These are phyloP conservation scores for Toxonevra muliebris DNA, from an alignment of 2,888 invertebrate species.

Conservation along the genomic window DNA sequence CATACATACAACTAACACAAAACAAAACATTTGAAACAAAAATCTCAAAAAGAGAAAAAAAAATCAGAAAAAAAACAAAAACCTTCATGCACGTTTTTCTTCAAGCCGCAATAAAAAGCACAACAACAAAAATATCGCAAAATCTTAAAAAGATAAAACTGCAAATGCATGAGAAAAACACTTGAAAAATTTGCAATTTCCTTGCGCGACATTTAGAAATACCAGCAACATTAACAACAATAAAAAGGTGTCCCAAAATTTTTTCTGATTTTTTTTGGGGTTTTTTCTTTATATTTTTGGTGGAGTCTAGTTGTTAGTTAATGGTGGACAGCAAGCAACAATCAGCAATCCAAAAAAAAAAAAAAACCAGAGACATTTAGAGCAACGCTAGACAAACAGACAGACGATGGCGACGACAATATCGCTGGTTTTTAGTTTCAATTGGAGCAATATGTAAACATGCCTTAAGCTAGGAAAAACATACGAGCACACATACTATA, in stretches of 20 bases:
- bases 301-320: not conserved
- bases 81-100: not conserved
- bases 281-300: too few relatives aligned
- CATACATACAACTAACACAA: slow-evolving; percentile 16
- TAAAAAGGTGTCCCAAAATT: slow-evolving; percentile 18
- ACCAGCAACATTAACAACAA: slow-evolving; percentile 27
- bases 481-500: too few relatives aligned
- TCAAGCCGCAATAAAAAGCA: not conserved
- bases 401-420: not conserved
- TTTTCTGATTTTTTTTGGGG: too few relatives aligned
- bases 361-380: slow-evolving; percentile 15
- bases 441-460: slow-evolving; percentile 7
- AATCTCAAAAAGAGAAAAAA: not conserved
- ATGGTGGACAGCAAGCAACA: slow-evolving; percentile 7
- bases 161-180: not conserved
- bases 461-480: too few relatives aligned
- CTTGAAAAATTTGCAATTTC: slow-evolving; percentile 4
- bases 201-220: not conserved
- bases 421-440: not conserved
- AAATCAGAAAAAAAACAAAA: not conserved
- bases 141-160: not conserved
- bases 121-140: not conserved
- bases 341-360: slow-evolving; percentile 1
- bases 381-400: slow-evolving; percentile 9
- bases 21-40: slow-evolving; percentile 21